Base-by-base conservation (phyloP, 2,113 vertebrate species). In the Lycaon pictus region DNA sequence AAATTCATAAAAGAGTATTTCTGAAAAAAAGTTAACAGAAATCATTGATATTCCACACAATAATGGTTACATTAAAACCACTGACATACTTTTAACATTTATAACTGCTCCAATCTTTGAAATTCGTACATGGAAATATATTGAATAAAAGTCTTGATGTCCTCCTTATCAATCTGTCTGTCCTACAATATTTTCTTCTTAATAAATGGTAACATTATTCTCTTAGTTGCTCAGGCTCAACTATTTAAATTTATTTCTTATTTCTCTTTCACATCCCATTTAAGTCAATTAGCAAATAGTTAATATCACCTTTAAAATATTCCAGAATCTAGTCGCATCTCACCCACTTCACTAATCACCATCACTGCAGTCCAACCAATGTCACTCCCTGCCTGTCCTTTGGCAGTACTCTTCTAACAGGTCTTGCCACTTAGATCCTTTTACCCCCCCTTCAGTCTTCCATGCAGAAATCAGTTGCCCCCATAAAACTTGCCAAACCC, bases 21-120 rank as follows among this genome's bases (percentile, higher is more conserved):
- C 62, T 92, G 48, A 29, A 80, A 25, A 89, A 88, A 81, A 94
- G 58, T 96, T 95, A 91, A 96, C 71, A 65, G 43, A 97, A 96
- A 97, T 87, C 82, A n/a, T 65, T 96, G 96, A 81, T 81, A 96
- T 95, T 94, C 97, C 69, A 90, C 69, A 96, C 67, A 96, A 63
- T 65, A 43, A 90, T 84, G 53, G 87, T 86, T 93, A 74, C 25
- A 86, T 95, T 96, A 87, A 96, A 96, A 94, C n/a, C 69, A 95
- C 0, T 84, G 72, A 92, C 32, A 80, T 60, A 90, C 13, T 58
- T 60, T 97, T 93, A 62, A 85, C 87, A 96, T 90, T 93, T 84
- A 84, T 53, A 96, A 76, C 5, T 56, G 10, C 32, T 80, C 20
- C 84, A 93, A 60, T 80, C 23, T 92, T 95, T 94, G 48, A 87